These are phyloP conservation scores for Semnornis frantzii DNA, from an alignment of 2,113 vertebrate species.

Conservation along the genomic window DNA sequence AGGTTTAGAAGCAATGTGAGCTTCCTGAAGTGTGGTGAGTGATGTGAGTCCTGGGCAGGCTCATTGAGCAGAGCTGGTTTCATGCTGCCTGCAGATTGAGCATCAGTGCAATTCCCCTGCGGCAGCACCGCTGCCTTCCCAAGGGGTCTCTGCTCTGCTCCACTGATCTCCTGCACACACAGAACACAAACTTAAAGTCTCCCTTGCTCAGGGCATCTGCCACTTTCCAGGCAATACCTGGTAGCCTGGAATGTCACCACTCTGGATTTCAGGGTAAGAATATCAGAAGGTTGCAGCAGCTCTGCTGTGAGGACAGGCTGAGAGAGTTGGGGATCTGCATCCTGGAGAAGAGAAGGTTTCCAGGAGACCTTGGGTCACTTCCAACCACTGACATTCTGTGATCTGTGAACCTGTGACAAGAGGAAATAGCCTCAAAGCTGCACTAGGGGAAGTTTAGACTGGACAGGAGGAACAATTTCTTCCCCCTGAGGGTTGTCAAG, in stretches of 20 bases:
- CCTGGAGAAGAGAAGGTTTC: too few relatives aligned
- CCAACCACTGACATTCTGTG: too few relatives aligned
- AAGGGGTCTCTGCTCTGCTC: fast-evolving
- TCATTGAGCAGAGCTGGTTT: not conserved
- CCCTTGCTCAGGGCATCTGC: not conserved
- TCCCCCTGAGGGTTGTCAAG: too few relatives aligned
- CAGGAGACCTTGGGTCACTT: too few relatives aligned
- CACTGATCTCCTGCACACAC: not conserved
- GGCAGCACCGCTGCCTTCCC: not conserved
- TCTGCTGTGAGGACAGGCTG: too few relatives aligned
- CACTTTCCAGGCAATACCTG: not conserved
- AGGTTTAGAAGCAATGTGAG: not conserved
- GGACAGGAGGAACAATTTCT: too few relatives aligned
- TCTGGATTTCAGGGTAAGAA: too few relatives aligned
- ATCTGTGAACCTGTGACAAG: too few relatives aligned
- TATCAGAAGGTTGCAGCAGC: too few relatives aligned
- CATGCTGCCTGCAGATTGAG: not conserved
- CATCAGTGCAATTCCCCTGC: not conserved
- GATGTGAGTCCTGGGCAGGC: not conserved
- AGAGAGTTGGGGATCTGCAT: too few relatives aligned
- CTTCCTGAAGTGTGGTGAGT: not conserved
- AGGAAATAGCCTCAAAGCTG: too few relatives aligned
- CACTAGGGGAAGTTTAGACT: too few relatives aligned
- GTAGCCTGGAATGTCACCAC: not conserved
- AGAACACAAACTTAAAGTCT: not conserved